A percentile compares a stretch with the other conserved stretches of the same genome.
phyloP scores from a whole-genome alignment of 2,797 vertebrate genomes.

The Neosalanx taihuensis region DNA sequence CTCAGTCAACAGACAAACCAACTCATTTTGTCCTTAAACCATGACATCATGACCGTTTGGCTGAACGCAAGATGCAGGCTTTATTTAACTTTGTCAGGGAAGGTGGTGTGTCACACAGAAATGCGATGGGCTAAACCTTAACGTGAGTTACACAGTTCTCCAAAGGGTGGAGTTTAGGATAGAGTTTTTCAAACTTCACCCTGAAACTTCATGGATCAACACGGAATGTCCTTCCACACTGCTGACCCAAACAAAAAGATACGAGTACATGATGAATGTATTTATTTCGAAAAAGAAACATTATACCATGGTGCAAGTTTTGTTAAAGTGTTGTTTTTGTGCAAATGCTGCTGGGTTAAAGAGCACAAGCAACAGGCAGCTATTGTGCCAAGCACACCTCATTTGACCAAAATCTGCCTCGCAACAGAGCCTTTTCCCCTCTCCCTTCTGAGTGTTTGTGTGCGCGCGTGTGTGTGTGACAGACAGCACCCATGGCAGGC shows the following conservation, averaged over 20 bases:
- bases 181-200: background rate
- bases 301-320: background rate
- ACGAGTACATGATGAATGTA: background rate
- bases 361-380: slow-evolving; percentile 58
- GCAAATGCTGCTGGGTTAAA: slow-evolving; percentile 20
- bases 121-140: slow-evolving; percentile 46
- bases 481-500: slow-evolving; percentile 59
- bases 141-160: slow-evolving; percentile 39
- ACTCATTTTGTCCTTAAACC: slow-evolving; percentile 76
- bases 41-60: slow-evolving; percentile 78
- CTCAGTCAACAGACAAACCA: slow-evolving; percentile 76
- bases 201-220: background rate
- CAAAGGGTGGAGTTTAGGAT: background rate
- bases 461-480: slow-evolving; percentile 25
- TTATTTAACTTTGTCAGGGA: slow-evolving; percentile 70
- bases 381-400: slow-evolving; percentile 63
- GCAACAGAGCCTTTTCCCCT: slow-evolving; percentile 65
- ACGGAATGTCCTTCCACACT: background rate
- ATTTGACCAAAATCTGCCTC: slow-evolving; percentile 66
- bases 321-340: background rate
- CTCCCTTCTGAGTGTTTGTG: slow-evolving; percentile 51
- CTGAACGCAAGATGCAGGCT: slow-evolving; percentile 71
- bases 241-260: background rate
- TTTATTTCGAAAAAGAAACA: background rate
- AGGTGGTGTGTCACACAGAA: slow-evolving; percentile 55